Base-by-base conservation (phyloP, 2,888 invertebrate species). In the Drosophila sordidapex region DNA sequence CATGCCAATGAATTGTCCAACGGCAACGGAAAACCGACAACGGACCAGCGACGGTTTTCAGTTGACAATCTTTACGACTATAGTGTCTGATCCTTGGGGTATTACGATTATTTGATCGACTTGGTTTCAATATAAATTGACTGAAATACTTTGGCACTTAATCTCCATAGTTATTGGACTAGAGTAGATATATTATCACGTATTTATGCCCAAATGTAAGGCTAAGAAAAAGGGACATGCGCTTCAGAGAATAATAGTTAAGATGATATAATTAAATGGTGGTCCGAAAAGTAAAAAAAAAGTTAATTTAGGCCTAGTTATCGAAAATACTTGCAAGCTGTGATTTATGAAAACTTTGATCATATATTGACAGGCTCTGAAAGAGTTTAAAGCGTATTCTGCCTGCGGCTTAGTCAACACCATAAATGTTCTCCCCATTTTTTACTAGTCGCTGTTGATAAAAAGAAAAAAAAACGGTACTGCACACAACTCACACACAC, bases 1-100 rank as follows among this genome's bases (percentile, higher is more conserved):
- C 81, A 83, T 85, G 80, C 82, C 87, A 89, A 89, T 82, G 89
- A 81, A 83, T 83, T 85, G 86, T 84, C 77, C 73, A 66, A 48
- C 60, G 53, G 64, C 75, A 58, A 43, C 25, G 46, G 25, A 51
- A 49, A 49, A 49, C 40, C 49, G 70, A 61, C 33, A 27, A 48
- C 53, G 33, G n/a, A 10, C 51, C 54, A 59, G 51, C 53, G 29
- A 43, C 71, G 38, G 60, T 48, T 62, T 61, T 38, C 70, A 70
- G 13, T 51, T 35, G 46, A 56, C 64, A 46, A 56, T 52, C 25
- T 40, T 61, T 53, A 2, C 43, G 56, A 53, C n/a, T 58, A 53
- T 27, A 46, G 56, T 38, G 6, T 11, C 15, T 53, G 51, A 48
- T 48, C 10, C 18, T 18, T 31, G 11, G 49, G 48, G 52, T 51